Percentiles rank a stretch among this genome's conserved stretches.
phyloP scores from a whole-genome alignment of 2,888 invertebrate species.

The Masnerella sp. region DNA sequence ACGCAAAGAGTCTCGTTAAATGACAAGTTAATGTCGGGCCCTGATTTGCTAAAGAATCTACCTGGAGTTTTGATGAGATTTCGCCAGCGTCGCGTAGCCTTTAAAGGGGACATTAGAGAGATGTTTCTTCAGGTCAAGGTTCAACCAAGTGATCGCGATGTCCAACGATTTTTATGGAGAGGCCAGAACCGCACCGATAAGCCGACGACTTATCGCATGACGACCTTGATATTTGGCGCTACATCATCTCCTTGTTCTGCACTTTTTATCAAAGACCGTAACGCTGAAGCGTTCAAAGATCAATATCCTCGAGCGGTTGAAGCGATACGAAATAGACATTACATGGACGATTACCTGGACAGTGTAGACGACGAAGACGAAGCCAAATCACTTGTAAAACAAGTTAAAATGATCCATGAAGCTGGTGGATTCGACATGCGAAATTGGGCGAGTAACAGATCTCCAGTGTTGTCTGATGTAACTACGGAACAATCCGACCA shows the following conservation, averaged over 20 bases:
- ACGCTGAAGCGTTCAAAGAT: neutral
- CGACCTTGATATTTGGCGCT: slow-evolving; percentile 11
- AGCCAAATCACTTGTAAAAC: neutral
- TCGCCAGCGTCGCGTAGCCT: slow-evolving; percentile 66
- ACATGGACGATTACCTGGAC: neutral
- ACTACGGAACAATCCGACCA: neutral
- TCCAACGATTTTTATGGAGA: slow-evolving; percentile 61
- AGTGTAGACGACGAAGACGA: neutral
- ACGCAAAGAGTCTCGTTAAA: slow-evolving; percentile 63
- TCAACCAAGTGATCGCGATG: slow-evolving; percentile 57
- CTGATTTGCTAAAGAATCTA: slow-evolving; percentile 67
- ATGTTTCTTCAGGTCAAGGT: slow-evolving; percentile 68
- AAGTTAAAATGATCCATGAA: neutral
- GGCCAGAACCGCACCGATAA: slow-evolving; percentile 10
- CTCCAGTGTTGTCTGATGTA: neutral
- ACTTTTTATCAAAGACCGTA: neutral
- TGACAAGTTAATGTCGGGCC: slow-evolving; percentile 61
- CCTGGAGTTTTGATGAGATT: slow-evolving; percentile 70
- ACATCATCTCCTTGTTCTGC: slow-evolving; percentile 1
- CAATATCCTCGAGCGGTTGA: neutral
- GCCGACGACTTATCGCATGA: neutral
- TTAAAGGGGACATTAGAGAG: slow-evolving; percentile 67
- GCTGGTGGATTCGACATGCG: neutral
- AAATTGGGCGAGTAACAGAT: neutral
- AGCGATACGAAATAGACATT: neutral